Evolutionary conservation across 1,140 invertebrate genomes (phyloP), one percentile per base, ranked within the genome.

Genomic region (Lutraria rhynchaena): DNA sequence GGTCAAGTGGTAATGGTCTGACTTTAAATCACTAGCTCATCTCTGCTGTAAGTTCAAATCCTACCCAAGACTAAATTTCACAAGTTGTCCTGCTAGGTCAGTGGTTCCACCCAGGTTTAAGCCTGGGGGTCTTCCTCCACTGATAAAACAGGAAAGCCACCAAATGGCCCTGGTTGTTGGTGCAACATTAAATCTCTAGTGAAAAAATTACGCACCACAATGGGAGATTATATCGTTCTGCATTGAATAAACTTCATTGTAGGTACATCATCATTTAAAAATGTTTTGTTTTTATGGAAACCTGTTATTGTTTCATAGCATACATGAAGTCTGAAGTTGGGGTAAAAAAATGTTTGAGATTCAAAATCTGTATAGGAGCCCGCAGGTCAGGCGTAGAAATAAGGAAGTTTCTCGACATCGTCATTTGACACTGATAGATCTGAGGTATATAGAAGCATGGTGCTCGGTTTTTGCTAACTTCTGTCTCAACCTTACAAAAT

Each of bases 361-460:
- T n/a, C 89, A 90, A 85, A 90, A 90, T 77, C 85, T 90, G 53
- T 90, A 90, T 65, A 84, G 88, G 13, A 90, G 88, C 2, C 89
- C 89, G 17, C 88, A 89, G 78, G 85, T 88, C 46, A 82, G 83
- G 35, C 85, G 89, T 37, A 88, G 87, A 60, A 81, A 83, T 41
- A 85, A 81, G n/a, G 57, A 75, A 2, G n/a, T 35, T 46, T 83
- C 83, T 60, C 55, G 87, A 27, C 80, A 80, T 35, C 87, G 87
- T 29, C 78, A 88, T 55, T 46, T 89, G 86, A 90, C 89, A 29
- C 83, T 88, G 46, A 88, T 89, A 71, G 88, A 89, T 75, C 83
- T 90, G 53, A 90, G 89, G 89, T 90, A 89, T 44, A 73, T 33
- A 15, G 37, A 41, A 41, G 51, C 61, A 58, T 55, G 61, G 60